A percentile compares a stretch with the other conserved stretches of the same genome.
phyloP scores from a whole-genome alignment of 2,113 vertebrate genomes.

The Mobula hypostoma region DNA sequence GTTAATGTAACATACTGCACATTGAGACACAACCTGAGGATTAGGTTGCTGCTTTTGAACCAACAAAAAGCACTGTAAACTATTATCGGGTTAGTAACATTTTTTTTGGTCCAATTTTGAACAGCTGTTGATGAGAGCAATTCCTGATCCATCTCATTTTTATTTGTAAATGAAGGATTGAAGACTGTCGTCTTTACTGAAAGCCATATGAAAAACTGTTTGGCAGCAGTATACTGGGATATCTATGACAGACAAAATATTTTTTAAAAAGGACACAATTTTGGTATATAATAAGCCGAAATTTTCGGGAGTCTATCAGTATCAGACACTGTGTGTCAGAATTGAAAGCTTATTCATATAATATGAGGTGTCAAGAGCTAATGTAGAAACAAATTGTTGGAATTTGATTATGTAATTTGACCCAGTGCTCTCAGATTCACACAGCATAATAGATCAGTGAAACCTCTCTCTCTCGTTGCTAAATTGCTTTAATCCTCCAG shows the following conservation, averaged over 20 bases:
- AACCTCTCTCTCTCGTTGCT: neutral
- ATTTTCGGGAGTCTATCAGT: neutral
- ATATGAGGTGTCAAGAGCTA: neutral
- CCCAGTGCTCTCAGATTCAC: neutral
- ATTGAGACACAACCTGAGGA: neutral
- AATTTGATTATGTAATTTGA: neutral
- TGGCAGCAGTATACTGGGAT: neutral
- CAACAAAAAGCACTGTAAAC: neutral
- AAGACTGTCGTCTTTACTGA: constrained; percentile 14
- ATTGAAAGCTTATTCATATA: neutral
- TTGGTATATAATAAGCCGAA: neutral
- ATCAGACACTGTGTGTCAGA: neutral
- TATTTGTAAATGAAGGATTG: neutral
- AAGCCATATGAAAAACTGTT: constrained; percentile 7
- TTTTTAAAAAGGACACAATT: neutral
- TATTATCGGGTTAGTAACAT: neutral
- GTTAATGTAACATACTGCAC: neutral
- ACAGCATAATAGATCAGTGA: neutral
- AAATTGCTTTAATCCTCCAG: neutral
- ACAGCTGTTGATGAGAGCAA: neutral
- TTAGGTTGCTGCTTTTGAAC: neutral
- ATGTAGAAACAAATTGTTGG: neutral
- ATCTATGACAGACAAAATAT: neutral
- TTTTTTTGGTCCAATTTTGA: neutral
- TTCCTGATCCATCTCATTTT: neutral